These are phyloP conservation scores for Rotaria sp. DNA, from an alignment of 2,888 invertebrate genomes.

Conservation along the genomic window DNA sequence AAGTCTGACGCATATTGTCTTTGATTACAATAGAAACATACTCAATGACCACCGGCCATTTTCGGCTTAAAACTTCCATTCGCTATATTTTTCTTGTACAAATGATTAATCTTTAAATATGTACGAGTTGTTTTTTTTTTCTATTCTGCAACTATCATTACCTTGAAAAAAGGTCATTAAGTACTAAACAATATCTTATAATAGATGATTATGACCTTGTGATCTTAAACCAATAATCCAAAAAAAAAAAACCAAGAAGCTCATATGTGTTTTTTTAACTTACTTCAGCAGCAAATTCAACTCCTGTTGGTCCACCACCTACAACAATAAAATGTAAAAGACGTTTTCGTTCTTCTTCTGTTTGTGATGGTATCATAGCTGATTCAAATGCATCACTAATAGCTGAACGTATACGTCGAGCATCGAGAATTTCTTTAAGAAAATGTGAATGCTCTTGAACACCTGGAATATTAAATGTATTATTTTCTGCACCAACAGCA, in stretches of 20 bases:
- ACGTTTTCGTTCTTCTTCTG: conserved; percentile 47
- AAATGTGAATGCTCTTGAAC: conserved; percentile 55
- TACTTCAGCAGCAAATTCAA: conserved; percentile 47
- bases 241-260: no score
- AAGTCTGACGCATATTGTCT: no score
- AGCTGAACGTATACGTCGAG: conserved; percentile 51
- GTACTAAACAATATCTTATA: no score
- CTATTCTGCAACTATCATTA: no score
- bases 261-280: background rate
- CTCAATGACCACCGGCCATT: no score
- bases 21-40: no score
- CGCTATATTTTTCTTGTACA: no score
- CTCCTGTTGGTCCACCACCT: conserved; percentile 45
- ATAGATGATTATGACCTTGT: background rate
- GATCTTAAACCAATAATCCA: no score
- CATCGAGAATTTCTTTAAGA: conserved; percentile 54
- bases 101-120: no score
- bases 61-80: no score
- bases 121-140: no score
- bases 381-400: conserved; percentile 54
- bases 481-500: conserved; percentile 50
- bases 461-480: conserved; percentile 53
- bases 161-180: no score
- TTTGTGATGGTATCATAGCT: conserved; percentile 50
- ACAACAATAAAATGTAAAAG: conserved; percentile 56